phyloP scores from a whole-genome alignment of 1,140 invertebrate species.

The Philopotamus ludificatus region DNA sequence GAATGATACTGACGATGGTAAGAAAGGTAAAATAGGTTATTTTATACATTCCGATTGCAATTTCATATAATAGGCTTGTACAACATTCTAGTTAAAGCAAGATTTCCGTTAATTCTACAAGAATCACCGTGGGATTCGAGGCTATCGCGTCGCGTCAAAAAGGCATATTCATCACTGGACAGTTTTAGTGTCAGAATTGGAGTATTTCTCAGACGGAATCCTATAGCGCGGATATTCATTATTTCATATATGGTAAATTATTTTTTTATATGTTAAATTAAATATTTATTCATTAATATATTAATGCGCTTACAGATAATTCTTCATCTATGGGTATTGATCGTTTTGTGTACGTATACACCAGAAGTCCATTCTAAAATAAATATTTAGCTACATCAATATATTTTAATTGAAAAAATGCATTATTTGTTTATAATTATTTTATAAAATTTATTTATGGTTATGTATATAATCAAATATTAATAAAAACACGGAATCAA shows the following conservation, averaged over 20 bases:
- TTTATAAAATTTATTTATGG: too few relatives aligned
- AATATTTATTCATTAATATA: constrained; percentile 4
- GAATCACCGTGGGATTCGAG: constrained; percentile 78
- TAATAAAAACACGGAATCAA: too few relatives aligned
- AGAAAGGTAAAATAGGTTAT: constrained; percentile 31
- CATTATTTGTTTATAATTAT: neutral
- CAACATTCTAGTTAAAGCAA: constrained; percentile 57
- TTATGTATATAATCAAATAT: too few relatives aligned
- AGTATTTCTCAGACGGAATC: constrained; percentile 77
- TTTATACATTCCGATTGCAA: too few relatives aligned
- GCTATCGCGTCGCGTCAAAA: constrained; percentile 74
- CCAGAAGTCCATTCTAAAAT: constrained; percentile 23
- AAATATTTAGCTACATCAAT: too few relatives aligned
- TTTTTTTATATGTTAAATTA: constrained; percentile 1
- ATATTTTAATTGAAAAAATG: constrained; percentile 5
- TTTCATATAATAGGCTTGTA: too few relatives aligned
- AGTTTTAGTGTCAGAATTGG: constrained; percentile 69
- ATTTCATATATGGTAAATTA: constrained; percentile 49
- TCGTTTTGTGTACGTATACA: constrained; percentile 38
- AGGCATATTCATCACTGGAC: constrained; percentile 76
- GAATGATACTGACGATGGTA: constrained; percentile 68
- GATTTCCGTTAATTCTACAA: constrained; percentile 69
- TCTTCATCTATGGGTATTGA: constrained; percentile 37
- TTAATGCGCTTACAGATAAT: constrained; percentile 41
- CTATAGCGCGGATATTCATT: constrained; percentile 75